These are phyloP conservation scores for Pseudochirops corinnae DNA, from an alignment of 2,797 vertebrate species.

Conservation along the genomic window DNA sequence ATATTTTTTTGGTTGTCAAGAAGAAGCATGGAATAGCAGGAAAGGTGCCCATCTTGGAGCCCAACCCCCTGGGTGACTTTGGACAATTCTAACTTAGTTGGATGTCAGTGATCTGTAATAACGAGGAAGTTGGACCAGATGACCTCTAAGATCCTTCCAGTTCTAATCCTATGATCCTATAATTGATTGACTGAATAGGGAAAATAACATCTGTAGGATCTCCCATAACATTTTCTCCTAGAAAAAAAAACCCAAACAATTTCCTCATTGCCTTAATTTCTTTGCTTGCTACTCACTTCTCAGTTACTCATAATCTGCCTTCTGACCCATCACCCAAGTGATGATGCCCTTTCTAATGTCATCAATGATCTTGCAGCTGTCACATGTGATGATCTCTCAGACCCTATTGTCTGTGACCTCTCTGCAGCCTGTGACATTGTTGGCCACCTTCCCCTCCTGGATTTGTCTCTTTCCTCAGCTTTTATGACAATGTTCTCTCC, in stretches of 20 bases:
- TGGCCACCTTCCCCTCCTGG: neutral
- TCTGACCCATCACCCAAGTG: neutral
- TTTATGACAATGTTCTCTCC: neutral
- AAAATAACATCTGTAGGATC: neutral
- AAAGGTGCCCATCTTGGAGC: constrained; percentile 18
- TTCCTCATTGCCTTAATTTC: neutral
- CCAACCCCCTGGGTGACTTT: neutral
- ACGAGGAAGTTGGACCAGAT: neutral
- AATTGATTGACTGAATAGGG: neutral
- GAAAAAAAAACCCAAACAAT: too few species aligned
- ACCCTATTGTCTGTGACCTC: neutral
- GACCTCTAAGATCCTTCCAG: neutral
- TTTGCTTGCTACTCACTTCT: neutral
- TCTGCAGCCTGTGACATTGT: neutral
- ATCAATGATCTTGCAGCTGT: neutral
- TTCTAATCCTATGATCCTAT: neutral
- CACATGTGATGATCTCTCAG: neutral
- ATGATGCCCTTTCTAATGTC: neutral
- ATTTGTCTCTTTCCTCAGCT: neutral
- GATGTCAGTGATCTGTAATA: constrained; percentile 51
- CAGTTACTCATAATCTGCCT: neutral
- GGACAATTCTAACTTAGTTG: constrained; percentile 25
- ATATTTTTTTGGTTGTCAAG: constrained; percentile 19
- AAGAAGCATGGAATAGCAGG: neutral
- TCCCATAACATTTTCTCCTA: neutral